phyloP scores from a whole-genome alignment of 2,797 vertebrate genomes.

The Taeniopygia guttata region DNA sequence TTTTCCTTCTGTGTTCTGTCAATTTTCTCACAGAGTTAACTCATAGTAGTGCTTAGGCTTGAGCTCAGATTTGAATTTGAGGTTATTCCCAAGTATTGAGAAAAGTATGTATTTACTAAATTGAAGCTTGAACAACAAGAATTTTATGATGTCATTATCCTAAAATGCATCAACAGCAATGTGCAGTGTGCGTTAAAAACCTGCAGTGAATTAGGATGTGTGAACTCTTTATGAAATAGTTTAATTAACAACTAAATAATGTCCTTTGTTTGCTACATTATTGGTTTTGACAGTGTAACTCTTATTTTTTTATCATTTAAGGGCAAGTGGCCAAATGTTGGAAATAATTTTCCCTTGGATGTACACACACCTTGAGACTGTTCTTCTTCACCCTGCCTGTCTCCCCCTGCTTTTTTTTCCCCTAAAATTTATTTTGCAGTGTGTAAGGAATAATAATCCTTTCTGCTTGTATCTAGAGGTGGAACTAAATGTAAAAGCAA shows the following conservation, averaged over 20 bases:
- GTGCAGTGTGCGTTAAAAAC: neutral
- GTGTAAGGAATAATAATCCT: neutral
- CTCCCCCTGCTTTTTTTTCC: accelerated
- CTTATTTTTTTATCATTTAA: neutral
- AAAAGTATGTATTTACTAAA: neutral
- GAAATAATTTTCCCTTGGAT: neutral
- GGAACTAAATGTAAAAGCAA: neutral
- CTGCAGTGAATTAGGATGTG: neutral
- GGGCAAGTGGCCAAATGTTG: neutral
- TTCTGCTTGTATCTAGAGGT: neutral
- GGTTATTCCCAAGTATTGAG: neutral
- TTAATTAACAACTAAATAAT: neutral
- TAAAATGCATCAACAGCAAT: neutral
- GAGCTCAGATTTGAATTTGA: neutral
- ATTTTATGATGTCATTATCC: neutral
- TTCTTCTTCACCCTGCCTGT: neutral
- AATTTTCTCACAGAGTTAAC: neutral
- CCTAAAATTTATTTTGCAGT: neutral
- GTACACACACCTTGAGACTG: neutral
- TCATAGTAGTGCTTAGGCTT: neutral
- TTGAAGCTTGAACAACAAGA: neutral
- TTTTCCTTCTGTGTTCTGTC: neutral
- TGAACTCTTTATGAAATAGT: neutral
- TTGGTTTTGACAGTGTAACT: neutral
- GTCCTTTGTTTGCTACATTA: neutral